Conservation (phyloP, 2,888 invertebrate genomes). For the Dioctria rufipes region DNA sequence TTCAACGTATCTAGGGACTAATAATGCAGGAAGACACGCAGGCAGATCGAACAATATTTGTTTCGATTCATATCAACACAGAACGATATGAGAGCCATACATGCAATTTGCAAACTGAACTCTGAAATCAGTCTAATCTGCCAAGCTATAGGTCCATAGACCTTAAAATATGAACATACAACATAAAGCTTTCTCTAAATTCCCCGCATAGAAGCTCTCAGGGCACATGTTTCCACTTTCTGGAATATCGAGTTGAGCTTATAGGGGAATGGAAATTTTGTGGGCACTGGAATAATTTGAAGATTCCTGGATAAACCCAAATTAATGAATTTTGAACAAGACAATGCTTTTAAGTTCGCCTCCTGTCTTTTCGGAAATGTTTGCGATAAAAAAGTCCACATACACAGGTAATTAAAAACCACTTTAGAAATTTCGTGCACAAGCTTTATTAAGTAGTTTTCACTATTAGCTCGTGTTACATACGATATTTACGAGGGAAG, state of each 20-base stretch:
- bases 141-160: too few relatives aligned
- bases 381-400: neutral
- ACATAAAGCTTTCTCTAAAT: neutral
- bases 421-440: neutral
- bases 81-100: too few relatives aligned
- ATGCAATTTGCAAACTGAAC: too few relatives aligned
- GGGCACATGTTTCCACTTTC: neutral
- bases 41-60: too few relatives aligned
- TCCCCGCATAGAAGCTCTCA: neutral
- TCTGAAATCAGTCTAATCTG: too few relatives aligned
- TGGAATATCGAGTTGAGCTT: neutral
- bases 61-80: too few relatives aligned
- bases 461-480: too few relatives aligned
- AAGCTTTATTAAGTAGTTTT: too few relatives aligned
- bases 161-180: too few relatives aligned
- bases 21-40: too few relatives aligned
- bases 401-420: neutral
- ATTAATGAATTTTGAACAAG: slow-evolving; percentile 3
- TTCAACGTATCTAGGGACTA: too few relatives aligned
- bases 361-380: neutral
- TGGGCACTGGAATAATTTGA: neutral
- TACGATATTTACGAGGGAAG: too few relatives aligned
- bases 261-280: neutral
- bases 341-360: neutral
- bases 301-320: neutral